Evolutionary conservation across 2,113 vertebrate genomes (phyloP).

Genomic region (Cyanistes caeruleus): DNA sequence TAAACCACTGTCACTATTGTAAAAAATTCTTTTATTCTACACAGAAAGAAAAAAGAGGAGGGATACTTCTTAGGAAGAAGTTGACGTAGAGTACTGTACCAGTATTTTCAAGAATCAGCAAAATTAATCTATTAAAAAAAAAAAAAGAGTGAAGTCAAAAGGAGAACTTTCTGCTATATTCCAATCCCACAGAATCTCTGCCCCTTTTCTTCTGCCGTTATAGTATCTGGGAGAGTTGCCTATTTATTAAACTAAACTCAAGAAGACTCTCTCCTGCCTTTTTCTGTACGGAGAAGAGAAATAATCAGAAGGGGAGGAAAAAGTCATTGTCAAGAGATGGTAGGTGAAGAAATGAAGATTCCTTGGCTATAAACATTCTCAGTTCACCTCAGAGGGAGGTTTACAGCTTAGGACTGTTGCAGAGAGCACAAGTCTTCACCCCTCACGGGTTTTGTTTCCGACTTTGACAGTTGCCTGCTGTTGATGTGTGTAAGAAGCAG

Average conservation of each 20-base stretch:
- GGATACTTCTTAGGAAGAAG: constrained; percentile 9
- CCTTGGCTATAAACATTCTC: neutral
- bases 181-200: neutral
- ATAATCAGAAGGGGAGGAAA: neutral
- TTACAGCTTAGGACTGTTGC: neutral
- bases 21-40: constrained; percentile 42
- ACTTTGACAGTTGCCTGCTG: neutral
- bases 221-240: neutral
- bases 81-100: neutral
- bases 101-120: constrained; percentile 6
- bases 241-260: neutral
- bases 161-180: neutral
- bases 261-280: neutral
- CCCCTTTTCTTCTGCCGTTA: neutral
- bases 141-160: neutral
- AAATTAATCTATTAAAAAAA: neutral
- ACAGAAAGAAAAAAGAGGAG: constrained; percentile 48
- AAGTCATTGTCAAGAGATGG: neutral
- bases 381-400: neutral
- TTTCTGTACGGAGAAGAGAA: neutral
- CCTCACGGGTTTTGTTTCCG: neutral
- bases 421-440: neutral
- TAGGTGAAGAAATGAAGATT: neutral
- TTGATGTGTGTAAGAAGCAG: neutral
- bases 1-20: constrained; percentile 48